Conservation (phyloP, 2,113 vertebrate genomes). For the Hyperopisus bebe region DNA sequence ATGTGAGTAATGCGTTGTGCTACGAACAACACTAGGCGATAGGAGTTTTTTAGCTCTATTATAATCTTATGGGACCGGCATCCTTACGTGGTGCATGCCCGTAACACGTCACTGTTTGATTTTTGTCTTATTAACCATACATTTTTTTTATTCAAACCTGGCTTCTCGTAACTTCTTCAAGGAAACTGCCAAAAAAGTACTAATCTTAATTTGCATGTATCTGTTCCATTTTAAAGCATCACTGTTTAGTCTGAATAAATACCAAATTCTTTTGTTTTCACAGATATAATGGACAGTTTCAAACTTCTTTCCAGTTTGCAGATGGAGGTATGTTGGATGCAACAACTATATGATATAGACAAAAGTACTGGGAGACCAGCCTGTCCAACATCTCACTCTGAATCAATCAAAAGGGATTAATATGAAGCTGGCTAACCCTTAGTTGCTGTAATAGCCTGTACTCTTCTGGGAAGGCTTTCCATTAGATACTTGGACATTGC, state of each 20-base stretch:
- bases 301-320: constrained; percentile 56
- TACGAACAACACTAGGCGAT: background rate
- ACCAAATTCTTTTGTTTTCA: background rate
- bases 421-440: background rate
- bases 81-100: background rate
- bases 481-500: background rate
- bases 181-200: background rate
- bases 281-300: constrained; percentile 50
- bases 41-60: background rate
- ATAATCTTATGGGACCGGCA: background rate
- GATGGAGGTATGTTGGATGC: constrained; percentile 54
- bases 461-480: background rate
- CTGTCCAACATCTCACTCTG: background rate
- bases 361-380: background rate
- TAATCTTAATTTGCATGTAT: background rate
- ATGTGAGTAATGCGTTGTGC: background rate
- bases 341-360: background rate
- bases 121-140: background rate
- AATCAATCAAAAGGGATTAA: background rate
- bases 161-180: background rate
- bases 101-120: background rate
- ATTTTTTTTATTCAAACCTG: background rate
- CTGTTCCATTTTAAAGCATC: background rate
- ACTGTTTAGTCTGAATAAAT: background rate
- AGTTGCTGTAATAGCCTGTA: background rate